Conservation (phyloP, 2,797 vertebrate species). For the Acanthis flammea region DNA sequence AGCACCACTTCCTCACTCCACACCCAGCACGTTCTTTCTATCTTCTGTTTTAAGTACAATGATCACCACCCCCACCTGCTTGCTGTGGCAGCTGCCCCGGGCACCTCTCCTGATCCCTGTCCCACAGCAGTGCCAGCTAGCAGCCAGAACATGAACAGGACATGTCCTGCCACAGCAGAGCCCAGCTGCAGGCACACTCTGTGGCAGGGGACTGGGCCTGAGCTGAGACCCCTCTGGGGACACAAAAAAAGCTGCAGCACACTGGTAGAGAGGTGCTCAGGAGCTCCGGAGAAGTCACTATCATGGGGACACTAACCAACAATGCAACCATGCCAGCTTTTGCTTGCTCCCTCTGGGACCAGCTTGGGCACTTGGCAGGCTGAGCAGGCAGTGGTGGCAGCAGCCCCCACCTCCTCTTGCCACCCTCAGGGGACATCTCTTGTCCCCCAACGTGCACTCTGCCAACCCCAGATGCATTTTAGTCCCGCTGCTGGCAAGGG, state of each 20-base stretch:
- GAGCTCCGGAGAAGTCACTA: not conserved
- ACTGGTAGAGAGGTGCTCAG: fast-evolving
- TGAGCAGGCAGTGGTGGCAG: not conserved
- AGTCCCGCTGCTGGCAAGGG: not conserved
- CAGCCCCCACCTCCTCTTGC: not conserved
- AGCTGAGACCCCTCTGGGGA: not conserved
- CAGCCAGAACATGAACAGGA: not conserved
- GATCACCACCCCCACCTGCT: fast-evolving
- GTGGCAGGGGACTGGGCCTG: not conserved
- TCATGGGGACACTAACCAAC: not conserved
- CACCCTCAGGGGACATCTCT: fast-evolving
- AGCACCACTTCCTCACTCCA: not conserved
- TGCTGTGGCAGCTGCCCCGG: not conserved
- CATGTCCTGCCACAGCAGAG: not conserved
- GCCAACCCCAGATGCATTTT: not conserved
- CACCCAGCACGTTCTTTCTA: not conserved
- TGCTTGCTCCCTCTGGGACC: not conserved
- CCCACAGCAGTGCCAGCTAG: not conserved
- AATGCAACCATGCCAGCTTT: fast-evolving
- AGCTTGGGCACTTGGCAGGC: not conserved
- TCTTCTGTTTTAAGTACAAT: not conserved
- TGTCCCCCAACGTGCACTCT: fast-evolving
- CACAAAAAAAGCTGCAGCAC: fast-evolving
- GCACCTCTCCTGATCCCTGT: not conserved
- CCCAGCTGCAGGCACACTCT: not conserved